Base-by-base conservation (phyloP, 53 echinoderm and acorn worm genomes). In the Paracentrotus lividus region DNA sequence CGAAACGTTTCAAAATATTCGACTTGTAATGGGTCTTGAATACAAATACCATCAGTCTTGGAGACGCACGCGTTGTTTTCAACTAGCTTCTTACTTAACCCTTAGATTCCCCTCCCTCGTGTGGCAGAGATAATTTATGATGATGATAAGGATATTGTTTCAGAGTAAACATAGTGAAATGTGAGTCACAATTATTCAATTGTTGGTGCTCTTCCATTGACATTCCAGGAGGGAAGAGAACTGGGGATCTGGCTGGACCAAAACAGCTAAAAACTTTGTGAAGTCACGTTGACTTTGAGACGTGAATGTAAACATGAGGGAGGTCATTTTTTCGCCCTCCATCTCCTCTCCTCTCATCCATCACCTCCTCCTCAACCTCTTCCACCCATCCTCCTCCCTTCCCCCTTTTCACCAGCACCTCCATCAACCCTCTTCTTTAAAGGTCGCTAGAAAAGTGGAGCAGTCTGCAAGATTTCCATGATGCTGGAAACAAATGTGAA, bases 11-110 rank as follows among this genome's bases (percentile, higher is more conserved):
- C 10, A 65, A 65, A 89, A 43, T 59, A 56, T 65, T 38, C 65
- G 89, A 89, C 66, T 44, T 38, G 18, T 36, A 65, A 89, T 64
- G 89, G 89, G 57, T 64, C 64, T 42, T 64, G 54, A 21, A 67
- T 49, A 75, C 44, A 68, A 90, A 90, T 90, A 90, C 90, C 72
- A 90, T 90, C 90, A 69, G 68, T 90, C 90, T 90, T 68, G 72
- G 33, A 4, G 90, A 47, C 90, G 90, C 72, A 75, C 75, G 90
- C 72, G 90, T 47, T 90, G 53, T 72, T 72, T 45, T 72, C 49
- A 68, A 68, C 33, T 18, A 49, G n/a, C 18, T 16, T 47, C 64
- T 33, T 44, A 21, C 90, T 72, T 66, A 16, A 15, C 33, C 52
- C 75, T 90, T 51, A 32, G 51, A 72, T 90, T 0, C 45, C 26